These are phyloP conservation scores for Hormiphora californensis DNA, from an alignment of 37 sponge, comb jelly and placozoan species.

Conservation along the genomic window DNA sequence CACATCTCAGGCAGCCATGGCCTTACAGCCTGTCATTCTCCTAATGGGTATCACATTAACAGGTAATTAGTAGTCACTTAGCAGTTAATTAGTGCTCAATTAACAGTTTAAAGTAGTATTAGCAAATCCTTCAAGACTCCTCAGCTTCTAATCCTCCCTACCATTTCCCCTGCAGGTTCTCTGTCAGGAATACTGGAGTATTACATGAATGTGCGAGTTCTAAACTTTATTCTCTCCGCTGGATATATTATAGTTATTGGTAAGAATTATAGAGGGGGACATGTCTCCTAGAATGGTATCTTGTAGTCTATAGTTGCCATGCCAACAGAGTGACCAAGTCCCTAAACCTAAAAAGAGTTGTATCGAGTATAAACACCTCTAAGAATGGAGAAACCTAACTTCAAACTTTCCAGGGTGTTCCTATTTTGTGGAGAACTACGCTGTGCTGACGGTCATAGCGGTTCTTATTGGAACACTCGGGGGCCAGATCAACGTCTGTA, in stretches of 20 bases:
- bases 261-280: no score
- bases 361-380: no score
- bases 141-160: background rate
- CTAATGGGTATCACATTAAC: constrained; percentile 50
- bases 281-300: no score
- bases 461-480: background rate
- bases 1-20: constrained; percentile 46
- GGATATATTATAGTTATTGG: background rate
- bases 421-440: constrained; percentile 3
- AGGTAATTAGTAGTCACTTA: no score
- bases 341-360: no score
- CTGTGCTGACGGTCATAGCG: constrained; percentile 24
- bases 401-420: no score
- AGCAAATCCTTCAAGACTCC: no score
- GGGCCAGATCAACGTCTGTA: constrained; percentile 51
- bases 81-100: no score
- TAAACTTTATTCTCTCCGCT: constrained; percentile 30
- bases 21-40: constrained; percentile 46
- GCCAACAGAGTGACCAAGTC: no score
- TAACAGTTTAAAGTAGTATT: no score
- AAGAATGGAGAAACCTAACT: no score
- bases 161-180: background rate
- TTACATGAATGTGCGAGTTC: constrained; percentile 20
- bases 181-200: constrained; percentile 29
- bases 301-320: no score